Evolutionary conservation across 2,888 invertebrate genomes (phyloP), one percentile per base, ranked within the genome.

Genomic region (Diarsia dahlii): DNA sequence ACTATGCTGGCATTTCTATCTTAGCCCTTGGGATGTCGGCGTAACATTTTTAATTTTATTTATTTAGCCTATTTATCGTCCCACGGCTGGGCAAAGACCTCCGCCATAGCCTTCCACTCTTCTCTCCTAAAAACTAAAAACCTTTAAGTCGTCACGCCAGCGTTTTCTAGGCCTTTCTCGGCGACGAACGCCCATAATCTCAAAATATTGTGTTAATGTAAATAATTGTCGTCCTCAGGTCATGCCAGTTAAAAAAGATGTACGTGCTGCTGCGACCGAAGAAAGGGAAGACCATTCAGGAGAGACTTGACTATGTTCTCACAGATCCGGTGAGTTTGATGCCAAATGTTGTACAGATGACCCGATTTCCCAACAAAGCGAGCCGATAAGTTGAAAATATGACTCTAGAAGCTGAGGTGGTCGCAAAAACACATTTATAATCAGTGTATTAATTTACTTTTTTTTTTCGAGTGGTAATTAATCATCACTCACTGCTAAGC

Each of bases 241-340:
- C 87, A 23, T 87, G 87, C 52, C 62, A 80, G 8, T 71, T 88
- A 39, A 84, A 82, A 65, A 87, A 84, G 68, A 72, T 89, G 3
- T 89, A 76, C 70, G 71, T 91, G 10, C 63, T 91, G 15, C 63
- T 89, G 15, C 80, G 91, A 1, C 54, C 84, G 0, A 91, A 89
- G 78, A 89, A 87, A 71, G 87, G 87, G 2, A 86, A 82, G 54
- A 67, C 80, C 0, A 64, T 84, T 2, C 66, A 85, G 48, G 82
- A 90, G 0, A 86, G 91, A 45, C 56, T 90, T 0, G 18, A 79
- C 6, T 81, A 81, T 0, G 74, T 90, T 13, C 56, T 89, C 1
- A 54, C 62, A 20, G 90, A 91, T 62, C 85, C 89, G 45, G 89
- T 91, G 73, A 80, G 77, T 39, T 39, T 39, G 0, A 56, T 15